A percentile compares a stretch with the other conserved stretches of the same genome.
These are phyloP conservation scores for Xiphophorus birchmanni DNA, from an alignment of 2,797 vertebrate genomes.

Conservation along the genomic window DNA sequence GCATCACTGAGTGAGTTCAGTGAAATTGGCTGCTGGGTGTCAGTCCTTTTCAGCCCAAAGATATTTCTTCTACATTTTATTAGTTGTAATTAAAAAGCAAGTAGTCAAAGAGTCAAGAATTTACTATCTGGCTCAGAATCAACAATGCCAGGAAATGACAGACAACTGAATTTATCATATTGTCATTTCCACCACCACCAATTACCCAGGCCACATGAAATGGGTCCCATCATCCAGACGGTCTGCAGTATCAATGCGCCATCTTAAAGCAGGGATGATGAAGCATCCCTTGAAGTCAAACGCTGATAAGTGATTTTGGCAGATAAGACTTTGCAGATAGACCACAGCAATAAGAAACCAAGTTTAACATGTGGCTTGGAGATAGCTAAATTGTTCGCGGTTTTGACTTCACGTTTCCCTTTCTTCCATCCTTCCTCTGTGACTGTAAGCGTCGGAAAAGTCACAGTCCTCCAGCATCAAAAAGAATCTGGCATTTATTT, in stretches of 20 bases:
- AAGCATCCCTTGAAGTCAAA: constrained; percentile 71
- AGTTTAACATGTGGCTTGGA: constrained; percentile 62
- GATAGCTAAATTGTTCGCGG: constrained; percentile 70
- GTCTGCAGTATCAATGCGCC: constrained; percentile 47
- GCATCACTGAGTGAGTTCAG: background rate
- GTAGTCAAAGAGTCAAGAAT: constrained; percentile 19
- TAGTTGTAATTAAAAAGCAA: background rate
- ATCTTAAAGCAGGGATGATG: constrained; percentile 61
- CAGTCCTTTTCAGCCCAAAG: background rate
- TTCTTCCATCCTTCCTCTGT: constrained; percentile 56
- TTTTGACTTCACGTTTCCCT: constrained; percentile 60
- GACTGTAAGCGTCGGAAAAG: constrained; percentile 60
- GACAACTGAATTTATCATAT: constrained; percentile 34
- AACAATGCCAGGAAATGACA: constrained; percentile 24
- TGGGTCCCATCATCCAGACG: constrained; percentile 41
- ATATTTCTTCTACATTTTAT: background rate
- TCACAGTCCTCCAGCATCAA: constrained; percentile 71
- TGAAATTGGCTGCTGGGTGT: background rate
- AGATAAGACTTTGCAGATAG: constrained; percentile 60
- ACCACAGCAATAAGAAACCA: constrained; percentile 52
- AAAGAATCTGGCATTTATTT: constrained; percentile 77
- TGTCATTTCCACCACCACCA: constrained; percentile 45
- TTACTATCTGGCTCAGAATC: constrained; percentile 25
- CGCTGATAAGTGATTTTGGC: constrained; percentile 64
- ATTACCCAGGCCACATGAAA: constrained; percentile 51